A percentile compares a stretch with the other conserved stretches of the same genome.
These are phyloP conservation scores for Heterochromis multidens DNA, from an alignment of 2,113 vertebrate species.

Conservation along the genomic window DNA sequence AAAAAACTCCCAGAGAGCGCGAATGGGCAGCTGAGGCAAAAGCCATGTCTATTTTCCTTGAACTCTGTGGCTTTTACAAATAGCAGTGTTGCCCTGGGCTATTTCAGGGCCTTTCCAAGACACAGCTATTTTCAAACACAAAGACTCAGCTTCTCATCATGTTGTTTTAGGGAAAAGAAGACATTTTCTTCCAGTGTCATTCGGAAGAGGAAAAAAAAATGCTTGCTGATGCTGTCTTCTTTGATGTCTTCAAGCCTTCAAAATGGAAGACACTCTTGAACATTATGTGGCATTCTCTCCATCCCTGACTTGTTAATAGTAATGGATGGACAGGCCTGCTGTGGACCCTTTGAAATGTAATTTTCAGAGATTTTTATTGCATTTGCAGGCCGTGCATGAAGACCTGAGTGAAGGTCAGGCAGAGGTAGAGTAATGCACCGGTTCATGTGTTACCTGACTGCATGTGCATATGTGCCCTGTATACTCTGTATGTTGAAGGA, in stretches of 20 bases:
- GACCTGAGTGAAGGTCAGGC: neutral
- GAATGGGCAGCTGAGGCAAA: slow-evolving; percentile 22
- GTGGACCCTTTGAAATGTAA: slow-evolving; percentile 30
- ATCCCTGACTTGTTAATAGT: neutral
- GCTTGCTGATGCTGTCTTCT: neutral
- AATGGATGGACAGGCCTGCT: neutral
- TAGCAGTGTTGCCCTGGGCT: slow-evolving; percentile 52
- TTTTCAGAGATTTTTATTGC: slow-evolving; percentile 40
- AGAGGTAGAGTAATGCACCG: neutral
- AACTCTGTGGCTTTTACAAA: slow-evolving; percentile 57
- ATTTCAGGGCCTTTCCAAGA: slow-evolving; percentile 50
- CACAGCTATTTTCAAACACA: slow-evolving; percentile 21
- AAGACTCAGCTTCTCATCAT: slow-evolving; percentile 5
- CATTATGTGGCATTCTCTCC: neutral
- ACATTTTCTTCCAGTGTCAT: neutral
- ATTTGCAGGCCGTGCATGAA: slow-evolving; percentile 38
- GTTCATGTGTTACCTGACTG: neutral
- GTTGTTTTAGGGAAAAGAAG: slow-evolving; percentile 4
- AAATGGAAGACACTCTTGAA: neutral
- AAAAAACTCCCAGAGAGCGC: neutral
- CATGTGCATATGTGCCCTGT: neutral
- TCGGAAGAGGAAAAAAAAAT: neutral
- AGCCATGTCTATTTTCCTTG: slow-evolving; percentile 43
- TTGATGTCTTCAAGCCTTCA: neutral
- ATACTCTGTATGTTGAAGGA: neutral